Percentiles rank a stretch among this genome's conserved stretches.
Evolutionary conservation across 1,140 invertebrate genomes (phyloP).

Genomic region (Microplitis mediator): DNA sequence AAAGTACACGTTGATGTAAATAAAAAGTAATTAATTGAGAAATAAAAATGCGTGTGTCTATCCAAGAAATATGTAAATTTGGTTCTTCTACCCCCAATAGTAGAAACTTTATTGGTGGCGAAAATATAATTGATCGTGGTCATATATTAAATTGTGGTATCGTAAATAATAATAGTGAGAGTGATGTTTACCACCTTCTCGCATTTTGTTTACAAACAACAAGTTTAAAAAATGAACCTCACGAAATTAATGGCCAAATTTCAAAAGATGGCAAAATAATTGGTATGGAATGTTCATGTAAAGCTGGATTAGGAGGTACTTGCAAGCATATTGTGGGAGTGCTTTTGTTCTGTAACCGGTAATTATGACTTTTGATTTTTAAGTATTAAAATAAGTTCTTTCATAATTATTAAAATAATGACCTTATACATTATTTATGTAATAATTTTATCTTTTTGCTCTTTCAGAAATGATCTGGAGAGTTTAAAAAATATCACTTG

Average conservation of each 20-base stretch:
- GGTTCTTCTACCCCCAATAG: not conserved
- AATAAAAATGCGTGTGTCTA: not conserved
- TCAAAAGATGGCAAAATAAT: conserved; percentile 20
- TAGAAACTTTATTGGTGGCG: not conserved
- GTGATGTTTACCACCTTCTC: not conserved
- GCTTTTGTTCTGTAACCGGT: too few relatives aligned
- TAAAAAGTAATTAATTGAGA: not conserved
- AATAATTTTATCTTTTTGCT: too few relatives aligned
- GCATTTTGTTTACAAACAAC: conserved; percentile 27
- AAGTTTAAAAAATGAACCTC: conserved; percentile 16
- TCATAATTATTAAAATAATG: too few relatives aligned
- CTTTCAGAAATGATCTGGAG: too few relatives aligned
- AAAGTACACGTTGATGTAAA: not conserved
- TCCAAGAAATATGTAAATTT: conserved; percentile 1
- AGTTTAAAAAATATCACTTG: too few relatives aligned
- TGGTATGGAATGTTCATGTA: conserved; percentile 22
- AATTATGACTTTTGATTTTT: too few relatives aligned
- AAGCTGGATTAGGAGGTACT: conserved; percentile 24
- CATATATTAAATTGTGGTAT: not conserved
- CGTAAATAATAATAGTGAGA: not conserved
- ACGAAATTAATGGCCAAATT: conserved; percentile 22
- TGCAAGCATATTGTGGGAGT: conserved; percentile 27
- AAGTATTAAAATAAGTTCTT: too few relatives aligned
- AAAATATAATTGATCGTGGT: not conserved
- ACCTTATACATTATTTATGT: too few relatives aligned